Base-by-base conservation (phyloP, 2,888 invertebrate species). In the Phyto melanocephala region DNA sequence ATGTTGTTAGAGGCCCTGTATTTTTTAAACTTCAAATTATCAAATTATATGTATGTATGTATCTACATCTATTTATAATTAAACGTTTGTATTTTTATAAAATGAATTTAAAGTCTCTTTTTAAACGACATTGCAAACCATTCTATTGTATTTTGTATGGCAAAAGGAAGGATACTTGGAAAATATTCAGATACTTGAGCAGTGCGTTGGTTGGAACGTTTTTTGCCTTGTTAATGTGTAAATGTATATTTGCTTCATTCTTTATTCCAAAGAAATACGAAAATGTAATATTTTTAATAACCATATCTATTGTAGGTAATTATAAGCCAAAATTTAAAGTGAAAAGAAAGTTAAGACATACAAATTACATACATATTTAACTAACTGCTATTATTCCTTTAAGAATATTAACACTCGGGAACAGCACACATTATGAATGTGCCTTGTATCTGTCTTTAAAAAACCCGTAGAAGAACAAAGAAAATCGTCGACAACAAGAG, bases 211-310 rank as follows among this genome's bases (percentile, higher is more conserved):
- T 83, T 60, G 91, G 91, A 1, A 47, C 86, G 0, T 7, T 87
- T 0, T 56, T 88, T 20, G 87, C 87, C 0, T 85, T 85, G 68
- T 35, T 90, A 10, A 84, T 90, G 24, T 90, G 90, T 87, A 76
- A 85, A 20, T 65, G 88, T 1, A 72, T 89, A 10, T 76, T 87
- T 0, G 35, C 85, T n/a, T 87, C 87, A 13, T 81, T 88, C 2
- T 40, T 75, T 1, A 81, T 87, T 8, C 54, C 85, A 0, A 17
- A 70, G 15, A 80, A 86, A 15, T 28, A 72, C 0, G 80, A 84
- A 33, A 85, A 85, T 20, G 33, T 15, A 2, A 22, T 85, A 2
- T 54, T 87, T 33, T 47, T 81, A n/a, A 2, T 78, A 5, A 56
- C 86, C 7, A 80, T 86, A 5, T 22, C 80, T 3, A 4, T 85